phyloP scores from a whole-genome alignment of 1,140 invertebrate species.

The Onthophagus taurus region DNA sequence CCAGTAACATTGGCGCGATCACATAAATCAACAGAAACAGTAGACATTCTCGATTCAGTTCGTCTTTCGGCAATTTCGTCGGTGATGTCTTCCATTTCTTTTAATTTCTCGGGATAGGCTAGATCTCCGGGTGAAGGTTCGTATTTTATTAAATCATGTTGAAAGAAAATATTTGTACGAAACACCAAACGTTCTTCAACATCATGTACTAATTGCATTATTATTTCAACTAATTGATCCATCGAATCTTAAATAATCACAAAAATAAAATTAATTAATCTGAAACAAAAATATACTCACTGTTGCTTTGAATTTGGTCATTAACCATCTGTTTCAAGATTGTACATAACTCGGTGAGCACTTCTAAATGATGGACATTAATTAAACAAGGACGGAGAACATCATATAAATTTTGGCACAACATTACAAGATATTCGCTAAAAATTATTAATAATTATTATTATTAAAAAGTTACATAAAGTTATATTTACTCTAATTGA shows the following conservation, averaged over 20 bases:
- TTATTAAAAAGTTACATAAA: not conserved
- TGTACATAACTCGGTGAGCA: constrained; percentile 89
- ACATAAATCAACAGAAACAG: constrained; percentile 56
- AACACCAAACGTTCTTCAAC: constrained; percentile 95
- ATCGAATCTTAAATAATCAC: constrained; percentile 46
- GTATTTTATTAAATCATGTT: constrained; percentile 82
- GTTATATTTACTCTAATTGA: constrained; percentile 52
- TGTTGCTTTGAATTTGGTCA: constrained; percentile 81
- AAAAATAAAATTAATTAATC: constrained; percentile 11
- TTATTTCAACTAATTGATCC: constrained; percentile 74
- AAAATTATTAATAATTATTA: constrained; percentile 21
- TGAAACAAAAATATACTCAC: constrained; percentile 41
- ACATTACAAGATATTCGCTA: constrained; percentile 65
- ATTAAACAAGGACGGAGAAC: constrained; percentile 90
- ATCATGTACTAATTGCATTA: constrained; percentile 86
- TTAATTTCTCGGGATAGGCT: constrained; percentile 93
- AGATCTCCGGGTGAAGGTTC: constrained; percentile 89
- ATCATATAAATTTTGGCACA: constrained; percentile 90
- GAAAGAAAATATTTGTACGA: constrained; percentile 87
- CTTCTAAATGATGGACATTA: constrained; percentile 95
- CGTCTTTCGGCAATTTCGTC: constrained; percentile 52
- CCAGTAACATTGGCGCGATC: constrained; percentile 53
- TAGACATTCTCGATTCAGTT: constrained; percentile 56
- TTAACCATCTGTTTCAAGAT: constrained; percentile 93
- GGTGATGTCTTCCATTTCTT: constrained; percentile 90